Conservation (phyloP, 2,113 vertebrate species). For the Naja naja region DNA sequence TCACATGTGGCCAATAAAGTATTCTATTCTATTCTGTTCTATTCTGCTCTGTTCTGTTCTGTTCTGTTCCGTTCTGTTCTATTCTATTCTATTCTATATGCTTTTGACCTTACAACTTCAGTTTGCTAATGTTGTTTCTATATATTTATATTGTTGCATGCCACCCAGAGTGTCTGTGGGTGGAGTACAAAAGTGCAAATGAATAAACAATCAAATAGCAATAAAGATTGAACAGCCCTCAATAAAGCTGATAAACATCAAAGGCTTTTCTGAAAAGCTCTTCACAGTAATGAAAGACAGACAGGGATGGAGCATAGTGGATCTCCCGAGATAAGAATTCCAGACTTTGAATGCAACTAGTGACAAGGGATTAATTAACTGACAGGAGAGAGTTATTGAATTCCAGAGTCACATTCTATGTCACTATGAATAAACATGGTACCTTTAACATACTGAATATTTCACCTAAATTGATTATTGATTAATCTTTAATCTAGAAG, state of each 20-base stretch:
- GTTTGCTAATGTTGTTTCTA: neutral
- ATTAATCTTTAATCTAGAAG: neutral
- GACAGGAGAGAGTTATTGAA: constrained; percentile 26
- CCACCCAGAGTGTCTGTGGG: neutral
- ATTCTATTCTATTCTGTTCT: no score
- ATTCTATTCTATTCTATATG: neutral
- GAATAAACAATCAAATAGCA: neutral
- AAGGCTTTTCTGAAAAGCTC: neutral
- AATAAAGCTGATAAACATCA: neutral
- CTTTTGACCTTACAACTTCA: neutral
- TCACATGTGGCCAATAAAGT: no score
- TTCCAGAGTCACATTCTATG: neutral
- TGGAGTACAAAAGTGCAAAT: neutral
- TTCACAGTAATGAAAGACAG: neutral
- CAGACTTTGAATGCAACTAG: neutral
- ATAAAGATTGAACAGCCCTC: neutral
- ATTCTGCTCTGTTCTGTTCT: no score
- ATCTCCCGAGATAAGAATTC: neutral
- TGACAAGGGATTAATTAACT: constrained; percentile 10
- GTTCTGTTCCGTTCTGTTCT: no score
- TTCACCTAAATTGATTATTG: neutral
- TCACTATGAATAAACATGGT: neutral
- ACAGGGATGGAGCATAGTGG: neutral
- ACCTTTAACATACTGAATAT: neutral
- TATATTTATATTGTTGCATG: neutral